These are phyloP conservation scores for Syrista parreyssii DNA, from an alignment of 2,888 invertebrate species.

Conservation along the genomic window DNA sequence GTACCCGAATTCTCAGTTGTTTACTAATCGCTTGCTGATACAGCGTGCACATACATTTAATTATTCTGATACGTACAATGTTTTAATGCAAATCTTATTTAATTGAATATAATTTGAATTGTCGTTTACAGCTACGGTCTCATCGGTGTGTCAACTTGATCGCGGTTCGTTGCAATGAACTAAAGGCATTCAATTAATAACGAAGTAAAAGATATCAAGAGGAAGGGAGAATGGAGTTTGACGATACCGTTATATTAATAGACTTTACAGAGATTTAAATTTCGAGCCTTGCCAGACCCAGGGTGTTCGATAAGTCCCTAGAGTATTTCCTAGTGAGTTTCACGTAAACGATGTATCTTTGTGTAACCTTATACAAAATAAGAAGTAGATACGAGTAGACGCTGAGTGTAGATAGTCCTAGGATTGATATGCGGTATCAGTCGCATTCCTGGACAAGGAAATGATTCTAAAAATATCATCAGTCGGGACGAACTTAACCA, in stretches of 20 bases:
- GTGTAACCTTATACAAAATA: neutral
- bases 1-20: neutral
- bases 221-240: neutral
- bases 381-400: neutral
- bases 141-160: neutral
- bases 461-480: constrained; percentile 1
- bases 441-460: neutral
- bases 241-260: neutral
- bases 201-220: neutral
- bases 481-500: constrained; percentile 15
- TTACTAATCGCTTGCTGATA: neutral
- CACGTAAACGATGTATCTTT: neutral
- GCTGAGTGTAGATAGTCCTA: neutral
- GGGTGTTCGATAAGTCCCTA: neutral
- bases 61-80: neutral
- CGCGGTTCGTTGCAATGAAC: neutral
- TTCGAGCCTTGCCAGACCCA: neutral
- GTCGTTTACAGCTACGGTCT: neutral
- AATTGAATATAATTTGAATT: no score
- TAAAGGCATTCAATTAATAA: neutral
- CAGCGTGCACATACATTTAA: neutral
- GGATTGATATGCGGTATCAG: neutral
- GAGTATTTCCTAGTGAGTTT: neutral
- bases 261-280: neutral
- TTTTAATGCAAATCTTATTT: neutral